phyloP scores from a whole-genome alignment of 2,888 invertebrate genomes.

The Crossocerus cetratus region DNA sequence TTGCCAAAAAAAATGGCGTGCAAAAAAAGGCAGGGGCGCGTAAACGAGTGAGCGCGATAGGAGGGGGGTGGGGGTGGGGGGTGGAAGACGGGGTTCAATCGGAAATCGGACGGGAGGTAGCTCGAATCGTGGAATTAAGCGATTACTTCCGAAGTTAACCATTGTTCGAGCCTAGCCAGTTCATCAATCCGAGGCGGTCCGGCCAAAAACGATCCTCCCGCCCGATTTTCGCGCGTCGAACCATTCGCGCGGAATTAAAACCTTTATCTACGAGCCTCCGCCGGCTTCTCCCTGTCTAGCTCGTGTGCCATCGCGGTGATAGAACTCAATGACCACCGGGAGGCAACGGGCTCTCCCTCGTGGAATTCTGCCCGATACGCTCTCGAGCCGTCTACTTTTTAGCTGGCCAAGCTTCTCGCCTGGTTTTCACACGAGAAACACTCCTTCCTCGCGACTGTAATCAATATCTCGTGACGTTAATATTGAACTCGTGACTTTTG shows the following conservation, averaged over 20 bases:
- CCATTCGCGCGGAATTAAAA: conserved; percentile 68
- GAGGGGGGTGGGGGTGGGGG: conserved; percentile 14
- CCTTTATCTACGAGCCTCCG: conserved; percentile 61
- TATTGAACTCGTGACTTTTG: too few species aligned
- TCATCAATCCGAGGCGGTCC: conserved; percentile 48
- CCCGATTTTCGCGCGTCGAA: conserved; percentile 55
- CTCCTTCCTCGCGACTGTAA: background rate
- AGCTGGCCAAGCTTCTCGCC: conserved; percentile 4
- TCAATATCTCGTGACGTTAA: too few species aligned
- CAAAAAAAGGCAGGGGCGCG: background rate
- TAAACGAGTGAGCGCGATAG: conserved; percentile 2
- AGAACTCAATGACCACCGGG: background rate
- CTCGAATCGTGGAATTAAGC: conserved; percentile 58
- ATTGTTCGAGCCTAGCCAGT: conserved; percentile 59
- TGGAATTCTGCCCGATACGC: conserved; percentile 21
- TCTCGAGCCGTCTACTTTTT: background rate
- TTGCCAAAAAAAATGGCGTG: background rate
- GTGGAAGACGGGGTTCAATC: conserved; percentile 44
- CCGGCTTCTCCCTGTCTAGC: conserved; percentile 36
- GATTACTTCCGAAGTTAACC: conserved; percentile 61
- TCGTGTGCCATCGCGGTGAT: conserved; percentile 12
- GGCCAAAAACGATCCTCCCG: conserved; percentile 32
- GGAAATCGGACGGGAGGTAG: conserved; percentile 41
- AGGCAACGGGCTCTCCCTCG: background rate
- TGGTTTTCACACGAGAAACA: background rate